These are phyloP conservation scores for Aspidiotus rigidus DNA, from an alignment of 2,888 invertebrate genomes.

Conservation along the genomic window DNA sequence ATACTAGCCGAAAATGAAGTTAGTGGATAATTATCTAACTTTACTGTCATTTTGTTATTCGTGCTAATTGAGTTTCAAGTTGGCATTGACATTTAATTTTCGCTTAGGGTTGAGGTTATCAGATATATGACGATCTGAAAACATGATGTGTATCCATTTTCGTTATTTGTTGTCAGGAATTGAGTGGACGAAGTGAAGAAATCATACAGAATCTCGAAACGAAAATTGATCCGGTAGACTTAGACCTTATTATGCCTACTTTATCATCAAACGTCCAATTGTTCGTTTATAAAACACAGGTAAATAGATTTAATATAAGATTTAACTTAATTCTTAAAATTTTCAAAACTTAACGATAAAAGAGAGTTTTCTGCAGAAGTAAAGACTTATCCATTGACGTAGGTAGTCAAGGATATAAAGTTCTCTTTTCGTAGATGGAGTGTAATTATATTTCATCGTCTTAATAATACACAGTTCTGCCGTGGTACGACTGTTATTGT, in stretches of 20 bases:
- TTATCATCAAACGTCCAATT: conserved; percentile 22
- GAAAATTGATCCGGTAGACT: conserved; percentile 29
- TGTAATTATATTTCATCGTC: no score
- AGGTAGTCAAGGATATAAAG: not conserved
- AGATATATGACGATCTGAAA: not conserved
- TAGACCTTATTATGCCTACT: conserved; percentile 12
- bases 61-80: not conserved
- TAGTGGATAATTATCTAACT: not conserved
- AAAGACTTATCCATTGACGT: not conserved
- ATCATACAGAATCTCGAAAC: conserved; percentile 10
- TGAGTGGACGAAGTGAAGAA: conserved; percentile 6
- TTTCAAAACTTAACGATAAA: no score
- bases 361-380: no score
- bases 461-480: not conserved
- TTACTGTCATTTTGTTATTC: not conserved
- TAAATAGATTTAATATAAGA: not conserved
- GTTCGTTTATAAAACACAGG: conserved; percentile 24
- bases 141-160: not conserved
- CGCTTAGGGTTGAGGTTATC: not conserved
- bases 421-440: not conserved
- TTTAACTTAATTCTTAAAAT: no score
- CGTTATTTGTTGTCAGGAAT: conserved; percentile 7
- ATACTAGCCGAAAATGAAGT: conserved; percentile 27
- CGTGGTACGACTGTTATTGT: not conserved
- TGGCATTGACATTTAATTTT: no score